Percentiles rank a stretch among this genome's conserved stretches.
These are phyloP conservation scores for Stichopus chloronotus DNA, from an alignment of 35 echinoderm and acorn worm genomes.

Conservation along the genomic window DNA sequence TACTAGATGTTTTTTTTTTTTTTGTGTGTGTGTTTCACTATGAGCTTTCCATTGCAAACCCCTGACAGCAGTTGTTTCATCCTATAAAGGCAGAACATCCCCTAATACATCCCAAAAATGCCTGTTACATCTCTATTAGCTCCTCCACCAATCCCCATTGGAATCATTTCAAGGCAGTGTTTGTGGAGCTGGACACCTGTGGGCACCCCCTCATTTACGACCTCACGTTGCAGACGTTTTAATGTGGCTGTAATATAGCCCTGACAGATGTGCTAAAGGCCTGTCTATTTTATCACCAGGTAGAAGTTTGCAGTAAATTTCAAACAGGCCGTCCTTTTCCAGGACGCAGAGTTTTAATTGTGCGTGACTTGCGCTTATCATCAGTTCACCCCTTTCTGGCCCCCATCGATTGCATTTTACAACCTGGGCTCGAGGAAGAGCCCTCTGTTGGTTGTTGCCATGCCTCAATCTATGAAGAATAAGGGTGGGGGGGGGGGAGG, in stretches of 20 bases:
- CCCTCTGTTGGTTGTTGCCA: neutral
- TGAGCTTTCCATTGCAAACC: neutral
- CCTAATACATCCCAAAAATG: too few species aligned
- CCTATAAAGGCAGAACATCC: neutral
- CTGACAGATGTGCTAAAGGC: slow-evolving; percentile 50
- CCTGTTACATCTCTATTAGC: slow-evolving; percentile 27
- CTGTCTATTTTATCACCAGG: slow-evolving; percentile 48
- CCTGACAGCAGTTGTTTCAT: neutral
- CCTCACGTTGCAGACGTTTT: slow-evolving; percentile 35
- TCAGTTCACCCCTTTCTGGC: slow-evolving; percentile 36
- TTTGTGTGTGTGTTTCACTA: neutral
- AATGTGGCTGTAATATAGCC: slow-evolving; percentile 49
- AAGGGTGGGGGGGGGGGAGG: neutral
- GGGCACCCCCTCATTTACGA: slow-evolving; percentile 51
- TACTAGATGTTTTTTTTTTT: neutral
- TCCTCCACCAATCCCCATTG: slow-evolving; percentile 26
- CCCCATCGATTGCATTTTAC: slow-evolving; percentile 46
- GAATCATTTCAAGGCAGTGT: neutral
- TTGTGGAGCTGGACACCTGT: slow-evolving; percentile 43
- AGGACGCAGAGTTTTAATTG: slow-evolving; percentile 47
- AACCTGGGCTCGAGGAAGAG: neutral
- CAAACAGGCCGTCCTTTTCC: neutral
- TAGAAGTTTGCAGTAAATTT: slow-evolving; percentile 47
- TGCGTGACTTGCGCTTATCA: slow-evolving; percentile 33
- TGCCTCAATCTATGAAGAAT: neutral